Percentiles rank a stretch among this genome's conserved stretches.
phyloP scores from a whole-genome alignment of 1,140 invertebrate species.

The Platorchestia sp. region DNA sequence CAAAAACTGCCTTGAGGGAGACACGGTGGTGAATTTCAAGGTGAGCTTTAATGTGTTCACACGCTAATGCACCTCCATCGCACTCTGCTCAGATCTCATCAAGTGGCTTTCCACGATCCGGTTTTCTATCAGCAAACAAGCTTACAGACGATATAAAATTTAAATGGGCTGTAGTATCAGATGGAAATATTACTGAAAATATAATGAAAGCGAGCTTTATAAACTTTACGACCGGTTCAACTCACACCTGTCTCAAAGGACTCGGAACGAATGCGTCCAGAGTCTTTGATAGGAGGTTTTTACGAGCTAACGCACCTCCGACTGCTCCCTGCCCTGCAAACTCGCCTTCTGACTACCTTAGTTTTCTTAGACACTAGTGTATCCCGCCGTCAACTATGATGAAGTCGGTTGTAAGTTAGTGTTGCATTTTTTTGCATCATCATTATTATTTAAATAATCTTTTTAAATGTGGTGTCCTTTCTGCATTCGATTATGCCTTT shows the following conservation, averaged over 20 bases:
- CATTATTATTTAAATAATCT: no score
- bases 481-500: no score
- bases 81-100: neutral
- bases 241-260: slow-evolving; percentile 38
- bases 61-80: slow-evolving; percentile 10
- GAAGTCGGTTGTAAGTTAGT: no score
- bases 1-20: neutral
- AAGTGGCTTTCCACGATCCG: slow-evolving; percentile 12
- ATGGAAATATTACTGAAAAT: slow-evolving; percentile 42
- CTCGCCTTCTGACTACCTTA: neutral
- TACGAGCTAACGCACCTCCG: neutral
- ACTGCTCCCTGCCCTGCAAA: neutral
- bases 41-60: neutral
- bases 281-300: slow-evolving; percentile 36
- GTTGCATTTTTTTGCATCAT: no score
- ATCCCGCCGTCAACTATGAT: no score
- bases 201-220: neutral
- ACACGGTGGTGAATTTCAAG: neutral
- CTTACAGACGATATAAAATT: slow-evolving; percentile 17
- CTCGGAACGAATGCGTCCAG: slow-evolving; percentile 11
- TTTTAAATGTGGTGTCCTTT: no score
- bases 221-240: slow-evolving; percentile 29
- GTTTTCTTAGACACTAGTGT: no score
- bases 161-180: slow-evolving; percentile 12
- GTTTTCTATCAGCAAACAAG: slow-evolving; percentile 20